Conservation (phyloP, 2,888 invertebrate species). For the Habrosyne pyritoides region DNA sequence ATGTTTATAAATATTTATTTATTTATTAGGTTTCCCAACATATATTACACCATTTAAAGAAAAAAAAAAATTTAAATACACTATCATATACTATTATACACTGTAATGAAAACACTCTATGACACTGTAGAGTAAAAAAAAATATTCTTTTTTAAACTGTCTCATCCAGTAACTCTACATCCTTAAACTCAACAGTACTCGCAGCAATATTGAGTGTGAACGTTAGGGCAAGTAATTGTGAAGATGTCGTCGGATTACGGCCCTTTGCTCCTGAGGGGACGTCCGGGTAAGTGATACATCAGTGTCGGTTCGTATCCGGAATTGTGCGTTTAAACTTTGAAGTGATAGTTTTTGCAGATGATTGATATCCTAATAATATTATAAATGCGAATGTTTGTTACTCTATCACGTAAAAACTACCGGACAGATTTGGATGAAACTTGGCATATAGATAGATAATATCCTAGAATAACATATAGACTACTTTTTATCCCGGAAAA, state of each 20-base stretch:
- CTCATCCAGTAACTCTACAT: slow-evolving; percentile 33
- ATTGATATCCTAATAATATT: slow-evolving; percentile 18
- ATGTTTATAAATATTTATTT: no score
- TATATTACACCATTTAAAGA: no score
- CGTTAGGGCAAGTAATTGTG: slow-evolving; percentile 74
- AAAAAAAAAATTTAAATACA: background rate
- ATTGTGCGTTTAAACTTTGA: slow-evolving; percentile 19
- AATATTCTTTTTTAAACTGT: background rate
- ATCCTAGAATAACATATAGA: no score
- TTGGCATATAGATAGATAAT: no score
- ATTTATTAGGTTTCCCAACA: no score
- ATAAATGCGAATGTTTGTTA: no score
- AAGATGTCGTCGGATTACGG: slow-evolving; percentile 71
- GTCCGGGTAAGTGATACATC: slow-evolving; percentile 69
- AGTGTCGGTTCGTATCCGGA: slow-evolving; percentile 63
- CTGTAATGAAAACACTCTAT: no score
- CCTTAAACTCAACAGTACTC: slow-evolving; percentile 49
- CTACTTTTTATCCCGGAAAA: no score
- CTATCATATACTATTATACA: no score
- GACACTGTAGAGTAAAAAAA: background rate
- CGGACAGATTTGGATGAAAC: no score
- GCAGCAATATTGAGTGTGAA: slow-evolving; percentile 73
- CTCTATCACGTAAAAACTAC: no score
- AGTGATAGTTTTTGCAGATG: slow-evolving; percentile 23
- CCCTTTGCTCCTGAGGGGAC: slow-evolving; percentile 39